phyloP scores from a whole-genome alignment of 2,797 vertebrate species.

The Dermochelys coriacea region DNA sequence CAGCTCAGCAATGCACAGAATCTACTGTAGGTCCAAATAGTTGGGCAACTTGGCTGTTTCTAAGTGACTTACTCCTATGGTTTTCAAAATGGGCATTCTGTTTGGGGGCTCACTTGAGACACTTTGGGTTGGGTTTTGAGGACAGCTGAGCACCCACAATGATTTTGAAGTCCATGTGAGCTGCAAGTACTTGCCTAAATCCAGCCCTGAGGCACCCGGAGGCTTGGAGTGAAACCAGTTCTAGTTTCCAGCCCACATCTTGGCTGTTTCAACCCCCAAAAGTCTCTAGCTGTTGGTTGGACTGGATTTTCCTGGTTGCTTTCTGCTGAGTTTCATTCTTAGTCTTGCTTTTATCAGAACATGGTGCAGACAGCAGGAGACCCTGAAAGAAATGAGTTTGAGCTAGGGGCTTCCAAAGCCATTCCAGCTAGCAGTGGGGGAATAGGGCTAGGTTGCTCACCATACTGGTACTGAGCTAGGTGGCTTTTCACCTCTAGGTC shows the following conservation, averaged over 20 bases:
- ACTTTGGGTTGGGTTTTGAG: background rate
- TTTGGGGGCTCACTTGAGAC: background rate
- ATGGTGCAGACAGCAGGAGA: background rate
- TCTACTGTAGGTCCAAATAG: background rate
- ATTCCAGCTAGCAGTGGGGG: fast-evolving
- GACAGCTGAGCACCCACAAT: background rate
- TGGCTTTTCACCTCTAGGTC: background rate
- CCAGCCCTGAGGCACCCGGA: background rate
- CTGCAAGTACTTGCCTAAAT: background rate
- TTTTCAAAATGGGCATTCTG: background rate
- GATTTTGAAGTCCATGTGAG: background rate
- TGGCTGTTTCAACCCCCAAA: background rate
- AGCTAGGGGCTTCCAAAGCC: background rate
- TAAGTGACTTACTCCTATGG: background rate
- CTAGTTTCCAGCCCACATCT: background rate
- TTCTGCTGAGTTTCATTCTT: background rate
- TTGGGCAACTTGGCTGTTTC: background rate
- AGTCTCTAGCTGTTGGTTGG: background rate
- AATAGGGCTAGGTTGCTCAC: fast-evolving
- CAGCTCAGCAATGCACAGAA: background rate
- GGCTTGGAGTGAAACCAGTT: background rate
- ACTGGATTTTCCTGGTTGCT: background rate
- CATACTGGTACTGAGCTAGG: background rate
- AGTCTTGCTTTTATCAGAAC: background rate
- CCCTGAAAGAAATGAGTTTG: background rate